phyloP scores from a whole-genome alignment of 2,113 vertebrate species.

The Sphaerodactylus townsendi region DNA sequence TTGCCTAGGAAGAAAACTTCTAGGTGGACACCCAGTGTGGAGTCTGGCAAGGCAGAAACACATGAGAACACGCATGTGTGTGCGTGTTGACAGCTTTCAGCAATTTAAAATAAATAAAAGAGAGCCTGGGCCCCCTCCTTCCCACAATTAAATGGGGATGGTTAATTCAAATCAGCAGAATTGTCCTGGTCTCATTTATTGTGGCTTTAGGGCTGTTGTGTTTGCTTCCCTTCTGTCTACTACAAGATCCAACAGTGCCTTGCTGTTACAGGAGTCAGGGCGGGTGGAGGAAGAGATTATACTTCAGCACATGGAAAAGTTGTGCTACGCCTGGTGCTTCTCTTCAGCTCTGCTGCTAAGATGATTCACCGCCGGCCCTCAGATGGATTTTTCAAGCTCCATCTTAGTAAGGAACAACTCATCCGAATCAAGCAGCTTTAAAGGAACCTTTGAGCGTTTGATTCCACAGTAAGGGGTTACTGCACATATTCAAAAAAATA shows the following conservation, averaged over 20 bases:
- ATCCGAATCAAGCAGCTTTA: not conserved
- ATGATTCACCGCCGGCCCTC: not conserved
- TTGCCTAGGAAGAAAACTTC: not conserved
- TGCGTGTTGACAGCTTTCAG: not conserved
- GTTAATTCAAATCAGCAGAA: not conserved
- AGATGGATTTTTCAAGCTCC: not conserved
- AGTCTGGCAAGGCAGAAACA: not conserved
- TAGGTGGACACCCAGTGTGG: not conserved
- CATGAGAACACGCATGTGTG: no score
- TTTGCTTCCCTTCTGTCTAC: not conserved
- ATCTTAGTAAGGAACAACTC: not conserved
- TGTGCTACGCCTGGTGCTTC: not conserved
- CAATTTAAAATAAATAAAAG: not conserved
- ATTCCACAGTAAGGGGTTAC: not conserved
- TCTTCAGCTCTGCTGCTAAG: not conserved
- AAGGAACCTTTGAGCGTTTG: not conserved
- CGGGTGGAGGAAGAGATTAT: not conserved
- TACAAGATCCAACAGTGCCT: not conserved
- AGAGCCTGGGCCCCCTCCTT: not conserved
- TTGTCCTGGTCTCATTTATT: conserved; percentile 1
- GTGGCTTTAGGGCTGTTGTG: not conserved
- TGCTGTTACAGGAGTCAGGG: not conserved
- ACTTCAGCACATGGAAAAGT: not conserved
- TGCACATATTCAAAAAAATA: not conserved
- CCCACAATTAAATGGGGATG: conserved; percentile 22